Evolutionary conservation across 2,113 vertebrate genomes (phyloP), one percentile per base, ranked within the genome.

Genomic region (Ornithorhynchus anatinus): DNA sequence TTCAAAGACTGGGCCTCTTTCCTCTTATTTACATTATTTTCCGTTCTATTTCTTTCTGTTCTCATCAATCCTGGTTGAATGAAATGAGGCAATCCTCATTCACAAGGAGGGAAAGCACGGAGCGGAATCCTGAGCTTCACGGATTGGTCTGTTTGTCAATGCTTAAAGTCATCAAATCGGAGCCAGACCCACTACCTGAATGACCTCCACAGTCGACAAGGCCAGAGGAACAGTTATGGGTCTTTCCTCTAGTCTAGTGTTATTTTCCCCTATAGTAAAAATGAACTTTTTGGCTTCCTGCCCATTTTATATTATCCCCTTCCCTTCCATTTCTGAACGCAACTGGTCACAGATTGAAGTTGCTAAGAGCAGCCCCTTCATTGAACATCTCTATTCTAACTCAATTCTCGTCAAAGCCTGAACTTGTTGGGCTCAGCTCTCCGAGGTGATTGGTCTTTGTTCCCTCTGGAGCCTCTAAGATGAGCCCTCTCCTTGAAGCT

Each of bases 71-170:
- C 40, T 65, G 33, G 19, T 29, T 68, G 58, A 66, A 8, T 43
- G 56, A 50, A 57, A 61, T 63, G 33, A 51, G 52, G 33, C 27
- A 36, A 23, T 58, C 74, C 31, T 74, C 31, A 64, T 33, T 60
- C 59, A 69, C 1, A 14, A 53, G 14, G n/a, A n/a, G 9, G 59
- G 7, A 62, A 29, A 38, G 23, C 38, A 43, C 15, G 3, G 15
- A 62, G 35, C 60, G 48, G 5, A 59, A 31, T 53, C 15, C n/a
- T n/a, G n/a, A n/a, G n/a, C n/a, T n/a, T n/a, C n/a, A n/a, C n/a
- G n/a, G n/a, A n/a, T n/a, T n/a, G n/a, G n/a, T n/a, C n/a, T n/a
- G n/a, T n/a, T n/a, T n/a, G n/a, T n/a, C n/a, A n/a, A n/a, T n/a
- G n/a, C n/a, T n/a, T n/a, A n/a, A n/a, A n/a, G n/a, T n/a, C n/a